These are phyloP conservation scores for Fulmarus glacialis DNA, from an alignment of 2,113 vertebrate species.

Conservation along the genomic window DNA sequence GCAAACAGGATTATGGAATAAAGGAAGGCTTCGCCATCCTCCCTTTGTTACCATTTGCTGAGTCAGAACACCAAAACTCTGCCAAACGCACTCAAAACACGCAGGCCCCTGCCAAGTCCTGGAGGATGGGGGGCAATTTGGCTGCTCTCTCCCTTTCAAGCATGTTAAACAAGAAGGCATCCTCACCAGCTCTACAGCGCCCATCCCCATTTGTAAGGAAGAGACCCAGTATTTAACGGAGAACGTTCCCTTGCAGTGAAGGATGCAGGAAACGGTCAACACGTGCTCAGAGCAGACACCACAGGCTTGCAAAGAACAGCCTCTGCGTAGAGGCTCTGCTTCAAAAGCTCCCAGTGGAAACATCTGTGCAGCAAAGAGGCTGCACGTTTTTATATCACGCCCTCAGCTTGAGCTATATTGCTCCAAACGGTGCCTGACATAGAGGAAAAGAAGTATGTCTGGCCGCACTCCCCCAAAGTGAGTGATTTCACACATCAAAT, in stretches of 20 bases:
- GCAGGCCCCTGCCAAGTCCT: background rate
- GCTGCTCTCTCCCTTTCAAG: background rate
- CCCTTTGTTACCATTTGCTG: constrained; percentile 75
- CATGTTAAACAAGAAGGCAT: background rate
- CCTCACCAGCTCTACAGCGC: background rate
- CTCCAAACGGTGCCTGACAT: background rate
- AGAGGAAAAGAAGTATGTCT: background rate
- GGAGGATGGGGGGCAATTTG: background rate
- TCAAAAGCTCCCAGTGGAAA: background rate
- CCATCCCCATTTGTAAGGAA: background rate
- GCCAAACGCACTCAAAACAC: constrained; percentile 66
- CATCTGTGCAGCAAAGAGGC: background rate
- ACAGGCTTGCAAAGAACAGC: background rate
- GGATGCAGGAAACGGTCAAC: background rate
- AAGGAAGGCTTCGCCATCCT: constrained; percentile 74
- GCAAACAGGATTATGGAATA: constrained; percentile 91
- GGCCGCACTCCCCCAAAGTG: background rate
- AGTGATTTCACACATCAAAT: background rate
- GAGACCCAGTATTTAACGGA: background rate
- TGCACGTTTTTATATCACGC: background rate
- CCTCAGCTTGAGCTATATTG: background rate
- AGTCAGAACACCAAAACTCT: constrained; percentile 75
- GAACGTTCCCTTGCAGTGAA: accelerated
- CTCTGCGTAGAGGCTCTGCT: background rate
- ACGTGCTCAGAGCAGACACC: background rate